phyloP scores from a whole-genome alignment of 2,797 vertebrate species.

The Labeo calbasu region DNA sequence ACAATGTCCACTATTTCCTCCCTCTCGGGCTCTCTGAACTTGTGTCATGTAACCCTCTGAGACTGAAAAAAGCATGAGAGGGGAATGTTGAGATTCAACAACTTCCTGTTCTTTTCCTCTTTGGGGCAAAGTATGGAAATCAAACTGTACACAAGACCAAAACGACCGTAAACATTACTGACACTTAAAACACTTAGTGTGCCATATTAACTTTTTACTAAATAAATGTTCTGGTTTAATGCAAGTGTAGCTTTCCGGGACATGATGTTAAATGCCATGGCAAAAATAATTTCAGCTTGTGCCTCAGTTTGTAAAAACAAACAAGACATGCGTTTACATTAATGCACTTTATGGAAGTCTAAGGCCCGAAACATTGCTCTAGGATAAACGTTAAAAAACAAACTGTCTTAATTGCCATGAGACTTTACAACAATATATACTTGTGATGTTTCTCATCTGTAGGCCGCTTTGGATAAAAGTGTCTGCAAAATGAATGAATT shows the following conservation, averaged over 20 bases:
- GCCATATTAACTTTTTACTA: slow-evolving; percentile 7
- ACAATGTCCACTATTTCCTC: neutral
- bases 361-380: neutral
- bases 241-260: neutral
- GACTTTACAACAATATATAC: neutral
- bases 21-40: slow-evolving; percentile 23
- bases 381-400: slow-evolving; percentile 13
- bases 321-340: slow-evolving; percentile 11
- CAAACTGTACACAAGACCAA: slow-evolving; percentile 36
- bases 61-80: slow-evolving; percentile 41
- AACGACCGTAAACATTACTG: slow-evolving; percentile 21
- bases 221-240: neutral
- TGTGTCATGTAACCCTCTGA: slow-evolving; percentile 46
- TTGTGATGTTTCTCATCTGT: neutral
- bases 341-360: slow-evolving; percentile 4
- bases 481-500: neutral
- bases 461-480: neutral
- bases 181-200: neutral
- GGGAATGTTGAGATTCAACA: slow-evolving; percentile 59
- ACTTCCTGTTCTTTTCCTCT: slow-evolving; percentile 70
- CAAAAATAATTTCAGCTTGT: neutral
- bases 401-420: neutral
- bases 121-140: slow-evolving; percentile 28
- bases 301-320: neutral
- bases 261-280: neutral